Base-by-base conservation (phyloP, 2,888 invertebrate genomes). In the Halictus quadricinctus region DNA sequence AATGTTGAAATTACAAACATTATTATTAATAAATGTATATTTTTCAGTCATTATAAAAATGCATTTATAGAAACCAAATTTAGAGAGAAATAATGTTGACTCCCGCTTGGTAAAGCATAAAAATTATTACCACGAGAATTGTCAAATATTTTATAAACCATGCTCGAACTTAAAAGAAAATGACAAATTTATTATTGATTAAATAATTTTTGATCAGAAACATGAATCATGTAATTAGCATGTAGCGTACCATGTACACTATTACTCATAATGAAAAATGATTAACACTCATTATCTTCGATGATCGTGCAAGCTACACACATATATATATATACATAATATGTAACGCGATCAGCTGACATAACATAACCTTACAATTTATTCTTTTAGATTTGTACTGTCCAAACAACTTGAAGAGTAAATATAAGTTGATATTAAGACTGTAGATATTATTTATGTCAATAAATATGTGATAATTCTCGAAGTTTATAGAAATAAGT, bases 321-420 rank as follows among this genome's bases (percentile, higher is more conserved):
- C 2, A 36, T 36, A 36, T 2, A 3, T 36, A 36, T 5, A 5
- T 4, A 5, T 36, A 0, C 2, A 29, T 29, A 13, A 46, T 29
- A 13, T 13, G 13, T 48, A 21, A 54, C 48, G 43, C 21, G 15
- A 70, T 77, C 81, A 83, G 83, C 77, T 83, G 83, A 77, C 43
- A 4, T 7, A 75, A n/a, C 60, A 73, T 83, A 81, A 36, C 60
- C 70, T 36, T 36, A 2, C 13, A 58, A 74, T 21, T 60, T 41
- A 73, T n/a, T 60, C 1, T 46, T 7, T 72, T 18, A 41, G 15
- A 21, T 8, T 2, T 41, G 18, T n/a, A 58, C 21, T 1, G 18
- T 43, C 46, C 46, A 43, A 46, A 60, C 25, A 25, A 25, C 50
- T 69, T 29, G 12, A 81, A 48, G 25, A 64, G 21, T 46, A 66